Evolutionary conservation across 2,113 vertebrate species (phyloP).

Genomic region (Struthio camelus): DNA sequence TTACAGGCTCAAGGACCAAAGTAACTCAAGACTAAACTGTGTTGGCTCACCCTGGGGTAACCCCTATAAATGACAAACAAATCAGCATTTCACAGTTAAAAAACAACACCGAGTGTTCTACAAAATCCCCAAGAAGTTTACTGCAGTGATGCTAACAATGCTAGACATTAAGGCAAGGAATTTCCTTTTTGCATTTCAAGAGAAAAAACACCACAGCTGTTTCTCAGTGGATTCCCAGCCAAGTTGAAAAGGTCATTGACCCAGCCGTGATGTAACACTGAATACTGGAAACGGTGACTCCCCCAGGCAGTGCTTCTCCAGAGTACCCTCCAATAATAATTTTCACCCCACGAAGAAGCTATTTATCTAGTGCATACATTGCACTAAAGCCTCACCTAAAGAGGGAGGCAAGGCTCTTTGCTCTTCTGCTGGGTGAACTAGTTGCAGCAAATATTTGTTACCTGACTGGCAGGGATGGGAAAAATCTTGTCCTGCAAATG

Average conservation of each 20-base stretch:
- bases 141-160: constrained; percentile 46
- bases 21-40: constrained; percentile 33
- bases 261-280: background rate
- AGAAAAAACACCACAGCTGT: constrained; percentile 39
- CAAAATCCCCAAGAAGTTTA: constrained; percentile 48
- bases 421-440: background rate
- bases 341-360: background rate
- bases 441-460: background rate
- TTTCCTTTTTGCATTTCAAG: constrained; percentile 57
- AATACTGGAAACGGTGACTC: background rate
- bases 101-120: constrained; percentile 36
- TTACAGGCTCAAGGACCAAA: constrained; percentile 33
- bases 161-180: constrained; percentile 50
- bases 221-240: constrained; percentile 25
- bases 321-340: background rate
- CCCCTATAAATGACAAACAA: constrained; percentile 66
- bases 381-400: background rate
- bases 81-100: constrained; percentile 59
- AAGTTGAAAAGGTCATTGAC: constrained; percentile 39
- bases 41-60: constrained; percentile 63
- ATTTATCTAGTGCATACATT: background rate
- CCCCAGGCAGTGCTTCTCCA: background rate
- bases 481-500: background rate
- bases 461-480: background rate
- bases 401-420: background rate